Conservation (phyloP, 1,140 invertebrate genomes). For the Ladona fulva region DNA sequence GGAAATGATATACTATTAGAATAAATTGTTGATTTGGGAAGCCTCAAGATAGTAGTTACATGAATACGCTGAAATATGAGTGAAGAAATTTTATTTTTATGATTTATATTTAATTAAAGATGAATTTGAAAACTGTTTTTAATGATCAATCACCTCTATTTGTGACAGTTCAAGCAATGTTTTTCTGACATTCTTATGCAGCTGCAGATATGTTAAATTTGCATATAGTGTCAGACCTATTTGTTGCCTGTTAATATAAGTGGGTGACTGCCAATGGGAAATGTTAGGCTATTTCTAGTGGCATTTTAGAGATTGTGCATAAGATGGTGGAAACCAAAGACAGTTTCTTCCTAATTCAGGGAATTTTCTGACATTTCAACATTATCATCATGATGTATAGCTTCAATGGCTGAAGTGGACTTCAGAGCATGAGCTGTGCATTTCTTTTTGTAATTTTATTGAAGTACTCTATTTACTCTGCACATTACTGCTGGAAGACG, state of each 20-base stretch:
- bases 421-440: slow-evolving; percentile 3
- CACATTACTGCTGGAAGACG: slow-evolving; percentile 1
- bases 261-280: slow-evolving; percentile 6
- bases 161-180: too few species aligned
- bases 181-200: not conserved
- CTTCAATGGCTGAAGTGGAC: not conserved
- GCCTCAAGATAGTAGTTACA: too few species aligned
- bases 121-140: too few species aligned
- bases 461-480: slow-evolving; percentile 6
- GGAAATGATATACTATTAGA: too few species aligned
- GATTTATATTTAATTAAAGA: too few species aligned
- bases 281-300: slow-evolving; percentile 9
- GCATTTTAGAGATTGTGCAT: not conserved
- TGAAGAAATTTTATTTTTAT: too few species aligned
- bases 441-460: slow-evolving; percentile 11
- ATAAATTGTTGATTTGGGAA: too few species aligned
- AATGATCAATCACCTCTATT: too few species aligned
- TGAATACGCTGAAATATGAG: too few species aligned
- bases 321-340: slow-evolving; percentile 9
- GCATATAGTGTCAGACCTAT: slow-evolving; percentile 9
- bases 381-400: not conserved
- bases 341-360: slow-evolving; percentile 9
- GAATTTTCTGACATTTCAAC: not conserved
- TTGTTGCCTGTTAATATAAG: slow-evolving; percentile 6
- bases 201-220: slow-evolving; percentile 2